These are phyloP conservation scores for Volucella inanis DNA, from an alignment of 2,888 invertebrate genomes.

Conservation along the genomic window DNA sequence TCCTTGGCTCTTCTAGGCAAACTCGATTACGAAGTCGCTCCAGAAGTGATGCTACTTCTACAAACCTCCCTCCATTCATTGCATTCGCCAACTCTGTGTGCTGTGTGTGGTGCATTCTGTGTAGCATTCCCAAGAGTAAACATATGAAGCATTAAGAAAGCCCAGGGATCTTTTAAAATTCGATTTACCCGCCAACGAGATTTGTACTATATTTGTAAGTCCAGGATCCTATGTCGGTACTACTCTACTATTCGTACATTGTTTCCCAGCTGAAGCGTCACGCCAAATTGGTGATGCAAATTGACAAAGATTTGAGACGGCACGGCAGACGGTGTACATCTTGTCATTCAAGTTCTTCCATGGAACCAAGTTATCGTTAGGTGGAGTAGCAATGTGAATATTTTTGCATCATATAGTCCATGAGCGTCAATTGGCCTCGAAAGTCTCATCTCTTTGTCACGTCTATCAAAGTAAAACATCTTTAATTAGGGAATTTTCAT, in stretches of 20 bases:
- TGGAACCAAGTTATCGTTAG: neutral
- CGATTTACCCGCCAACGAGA: conserved; percentile 43
- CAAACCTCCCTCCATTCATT: neutral
- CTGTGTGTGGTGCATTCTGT: conserved; percentile 3
- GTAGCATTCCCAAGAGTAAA: conserved; percentile 29
- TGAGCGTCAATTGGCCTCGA: neutral
- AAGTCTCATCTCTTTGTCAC: conserved; percentile 18
- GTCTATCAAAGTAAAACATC: conserved; percentile 24
- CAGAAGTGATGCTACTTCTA: conserved; percentile 27
- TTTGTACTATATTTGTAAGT: conserved; percentile 2
- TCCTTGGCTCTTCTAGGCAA: conserved; percentile 33
- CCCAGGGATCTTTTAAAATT: conserved; percentile 56
- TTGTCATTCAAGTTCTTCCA: conserved; percentile 4
- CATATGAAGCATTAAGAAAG: conserved; percentile 28
- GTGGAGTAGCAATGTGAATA: neutral
- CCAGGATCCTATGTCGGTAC: neutral
- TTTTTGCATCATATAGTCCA: neutral
- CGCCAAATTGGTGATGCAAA: conserved; percentile 17
- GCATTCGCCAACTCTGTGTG: too few species aligned
- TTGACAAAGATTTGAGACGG: conserved; percentile 23
- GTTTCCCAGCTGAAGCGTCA: neutral
- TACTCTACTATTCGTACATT: neutral
- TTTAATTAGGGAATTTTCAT: conserved; percentile 33
- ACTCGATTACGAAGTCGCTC: conserved; percentile 45
- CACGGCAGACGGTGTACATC: conserved; percentile 25